These are phyloP conservation scores for Xiphophorus birchmanni DNA, from an alignment of 2,797 vertebrate genomes.

Conservation along the genomic window DNA sequence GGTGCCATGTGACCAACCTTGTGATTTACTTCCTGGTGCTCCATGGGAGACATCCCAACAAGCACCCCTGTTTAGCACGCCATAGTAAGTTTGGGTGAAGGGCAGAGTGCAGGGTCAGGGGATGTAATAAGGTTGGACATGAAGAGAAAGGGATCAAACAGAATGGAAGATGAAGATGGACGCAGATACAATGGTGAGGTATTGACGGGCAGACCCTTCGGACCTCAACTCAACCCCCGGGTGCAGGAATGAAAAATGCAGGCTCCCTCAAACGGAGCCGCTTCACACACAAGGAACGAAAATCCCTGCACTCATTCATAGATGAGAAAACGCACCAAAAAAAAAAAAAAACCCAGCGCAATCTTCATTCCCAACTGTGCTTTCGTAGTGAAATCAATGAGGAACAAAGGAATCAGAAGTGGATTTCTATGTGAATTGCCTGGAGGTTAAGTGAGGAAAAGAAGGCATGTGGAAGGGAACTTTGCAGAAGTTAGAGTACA, in stretches of 20 bases:
- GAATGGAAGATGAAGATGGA: constrained; percentile 79
- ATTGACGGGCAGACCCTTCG: constrained; percentile 70
- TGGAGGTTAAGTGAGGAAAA: constrained; percentile 73
- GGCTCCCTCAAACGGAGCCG: constrained; percentile 59
- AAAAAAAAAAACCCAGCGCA: constrained; percentile 24
- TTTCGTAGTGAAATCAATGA: constrained; percentile 71
- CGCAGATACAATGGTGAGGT: constrained; percentile 76
- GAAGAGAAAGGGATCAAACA: constrained; percentile 74
- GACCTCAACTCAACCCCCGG: constrained; percentile 60
- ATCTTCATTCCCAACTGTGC: constrained; percentile 50
- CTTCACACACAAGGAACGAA: constrained; percentile 55
- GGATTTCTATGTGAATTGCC: constrained; percentile 70
- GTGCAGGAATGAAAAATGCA: constrained; percentile 68
- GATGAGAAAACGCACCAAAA: constrained; percentile 4
- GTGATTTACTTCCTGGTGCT: constrained; percentile 25
- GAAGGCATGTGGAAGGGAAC: constrained; percentile 47
- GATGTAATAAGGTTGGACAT: constrained; percentile 73
- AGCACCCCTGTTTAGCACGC: constrained; percentile 39
- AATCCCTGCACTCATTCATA: constrained; percentile 27
- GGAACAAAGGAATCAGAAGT: constrained; percentile 59
- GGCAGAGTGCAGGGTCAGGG: constrained; percentile 57
- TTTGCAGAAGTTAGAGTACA: constrained; percentile 44
- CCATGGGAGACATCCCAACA: constrained; percentile 37
- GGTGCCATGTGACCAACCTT: constrained; percentile 29
- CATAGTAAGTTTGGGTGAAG: constrained; percentile 21